Conservation (phyloP, 2,888 invertebrate species). For the Himalopsyche tibetana region DNA sequence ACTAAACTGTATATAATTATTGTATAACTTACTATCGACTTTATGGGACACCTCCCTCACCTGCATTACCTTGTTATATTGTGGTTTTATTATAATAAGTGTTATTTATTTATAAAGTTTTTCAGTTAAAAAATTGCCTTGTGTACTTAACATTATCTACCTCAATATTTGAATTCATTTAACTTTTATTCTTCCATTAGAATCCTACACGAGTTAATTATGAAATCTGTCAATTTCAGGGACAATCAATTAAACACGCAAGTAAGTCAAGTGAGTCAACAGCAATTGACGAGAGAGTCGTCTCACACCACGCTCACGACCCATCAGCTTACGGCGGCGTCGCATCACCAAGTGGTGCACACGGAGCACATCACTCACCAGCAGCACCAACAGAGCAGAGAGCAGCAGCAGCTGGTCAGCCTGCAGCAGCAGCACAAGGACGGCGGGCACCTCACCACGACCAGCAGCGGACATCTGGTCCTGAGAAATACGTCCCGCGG, state of each 20-base stretch:
- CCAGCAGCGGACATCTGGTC: conserved; percentile 61
- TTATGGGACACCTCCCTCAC: no score
- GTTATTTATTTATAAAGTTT: no score
- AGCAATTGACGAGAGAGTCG: conserved; percentile 56
- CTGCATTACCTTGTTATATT: no score
- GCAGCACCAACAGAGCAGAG: conserved; percentile 60
- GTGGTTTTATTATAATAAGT: no score
- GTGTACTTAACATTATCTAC: no score
- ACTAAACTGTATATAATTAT: no score
- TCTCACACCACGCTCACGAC: conserved; percentile 52
- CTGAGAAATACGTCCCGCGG: conserved; percentile 73
- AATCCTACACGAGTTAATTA: not conserved
- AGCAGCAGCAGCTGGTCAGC: conserved; percentile 58
- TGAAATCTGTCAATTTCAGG: conserved; percentile 31
- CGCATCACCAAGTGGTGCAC: conserved; percentile 64
- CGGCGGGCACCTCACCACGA: conserved; percentile 51
- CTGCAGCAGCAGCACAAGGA: conserved; percentile 60
- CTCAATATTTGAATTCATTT: no score
- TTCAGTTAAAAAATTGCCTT: no score
- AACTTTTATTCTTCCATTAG: not conserved
- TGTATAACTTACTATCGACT: no score
- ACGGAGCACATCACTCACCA: conserved; percentile 66
- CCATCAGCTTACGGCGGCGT: conserved; percentile 52
- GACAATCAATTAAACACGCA: conserved; percentile 55
- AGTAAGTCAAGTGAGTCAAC: conserved; percentile 59